Evolutionary conservation across 2,113 vertebrate species (phyloP), one percentile per base, ranked within the genome.

Genomic region (Helogale parvula): DNA sequence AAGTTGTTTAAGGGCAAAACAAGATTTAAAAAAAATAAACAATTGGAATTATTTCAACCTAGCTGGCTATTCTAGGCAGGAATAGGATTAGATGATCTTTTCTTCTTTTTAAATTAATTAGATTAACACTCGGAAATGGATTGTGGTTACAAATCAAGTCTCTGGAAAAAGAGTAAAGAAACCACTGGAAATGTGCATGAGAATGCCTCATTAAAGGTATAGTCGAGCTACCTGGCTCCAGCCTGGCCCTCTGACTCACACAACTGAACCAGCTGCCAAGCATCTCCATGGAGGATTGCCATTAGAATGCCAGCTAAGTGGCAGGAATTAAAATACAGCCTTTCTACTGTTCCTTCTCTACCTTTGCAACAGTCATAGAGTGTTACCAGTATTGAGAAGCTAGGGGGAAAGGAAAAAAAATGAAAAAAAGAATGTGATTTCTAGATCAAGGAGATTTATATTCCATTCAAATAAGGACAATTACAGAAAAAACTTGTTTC

Each of bases 291-390:
- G 85, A 90, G 83, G 52, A 69, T 9, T 83, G 41, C 93, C 92
- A 96, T 95, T 95, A 97, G 94, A 90, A 97, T 97, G 80, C 87
- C 97, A 90, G 89, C 87, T 95, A 98, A 96, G 95, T 94, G 90
- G 54, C 69, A 69, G 31, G 15, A 96, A 87, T 76, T 25, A 97
- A 77, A 98, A 82, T 74, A 95, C 47, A 96, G 79, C 50, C 69
- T 97, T 81, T 96, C 87, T 94, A 6, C 2, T 88, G 66, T 85
- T 97, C 98, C 92, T 96, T 45, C 76, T 60, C 27, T 87, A 27
- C 15, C n/a, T 94, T 91, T 88, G 87, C 88, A 98, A 96, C 65
- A 97, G 89, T 50, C 52, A n/a, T 96, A 93, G 3, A 57, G 90
- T 45, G 57, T 93, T 74, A 89, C 89, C 87, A 95, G n/a, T 50